phyloP scores from a whole-genome alignment of 2,797 vertebrate species.

The Vipera ursinii region DNA sequence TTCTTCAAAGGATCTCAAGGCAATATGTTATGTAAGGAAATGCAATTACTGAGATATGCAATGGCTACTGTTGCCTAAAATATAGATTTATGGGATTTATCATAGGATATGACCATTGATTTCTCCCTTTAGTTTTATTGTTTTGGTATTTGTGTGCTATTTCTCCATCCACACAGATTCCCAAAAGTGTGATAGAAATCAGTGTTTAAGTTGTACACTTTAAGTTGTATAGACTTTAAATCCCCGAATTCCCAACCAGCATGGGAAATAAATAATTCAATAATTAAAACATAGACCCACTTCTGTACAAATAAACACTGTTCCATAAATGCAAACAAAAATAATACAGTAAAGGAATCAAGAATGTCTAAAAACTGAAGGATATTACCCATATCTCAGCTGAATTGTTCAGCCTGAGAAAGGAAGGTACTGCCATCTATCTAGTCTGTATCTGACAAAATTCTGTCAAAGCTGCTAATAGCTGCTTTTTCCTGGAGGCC shows the following conservation, averaged over 20 bases:
- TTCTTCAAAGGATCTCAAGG: neutral
- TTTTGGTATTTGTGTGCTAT: neutral
- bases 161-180: neutral
- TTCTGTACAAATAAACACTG: neutral
- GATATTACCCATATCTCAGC: neutral
- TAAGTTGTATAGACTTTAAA: neutral
- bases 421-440: neutral
- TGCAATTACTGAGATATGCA: neutral
- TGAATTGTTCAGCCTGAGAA: neutral
- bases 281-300: neutral
- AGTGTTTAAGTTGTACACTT: neutral
- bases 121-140: neutral
- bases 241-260: neutral
- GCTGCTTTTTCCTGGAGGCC: neutral
- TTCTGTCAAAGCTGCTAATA: neutral
- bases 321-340: neutral
- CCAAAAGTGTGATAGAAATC: neutral
- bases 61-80: neutral
- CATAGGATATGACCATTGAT: neutral
- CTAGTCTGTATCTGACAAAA: neutral
- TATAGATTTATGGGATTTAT: neutral
- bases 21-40: neutral
- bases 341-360: neutral
- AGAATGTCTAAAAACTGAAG: neutral
- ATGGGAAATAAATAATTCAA: neutral